A percentile compares a stretch with the other conserved stretches of the same genome.
These are phyloP conservation scores for Chaitophorus viminalis DNA, from an alignment of 2,888 invertebrate genomes.

Conservation along the genomic window DNA sequence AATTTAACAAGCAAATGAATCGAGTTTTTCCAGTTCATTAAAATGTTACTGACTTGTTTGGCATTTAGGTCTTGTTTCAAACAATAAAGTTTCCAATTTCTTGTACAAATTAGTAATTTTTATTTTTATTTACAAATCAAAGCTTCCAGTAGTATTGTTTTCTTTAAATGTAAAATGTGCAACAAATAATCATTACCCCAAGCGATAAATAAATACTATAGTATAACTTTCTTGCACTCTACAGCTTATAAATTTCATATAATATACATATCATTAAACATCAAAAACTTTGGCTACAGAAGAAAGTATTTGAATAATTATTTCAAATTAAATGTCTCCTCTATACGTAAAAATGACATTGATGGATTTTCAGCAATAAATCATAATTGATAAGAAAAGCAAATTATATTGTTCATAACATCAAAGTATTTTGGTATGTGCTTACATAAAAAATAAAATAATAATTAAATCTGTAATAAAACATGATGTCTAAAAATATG, in stretches of 20 bases:
- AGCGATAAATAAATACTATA: background rate
- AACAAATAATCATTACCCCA: background rate
- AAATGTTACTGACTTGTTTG: constrained; percentile 41
- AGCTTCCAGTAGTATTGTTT: background rate
- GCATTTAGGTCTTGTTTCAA: constrained; percentile 14
- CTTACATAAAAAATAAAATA: too few relatives aligned
- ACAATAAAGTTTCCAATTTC: constrained; percentile 41
- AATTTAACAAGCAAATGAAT: constrained; percentile 29
- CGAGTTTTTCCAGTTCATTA: constrained; percentile 22
- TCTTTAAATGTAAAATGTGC: background rate
- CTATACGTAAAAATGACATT: background rate
- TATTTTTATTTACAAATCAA: constrained; percentile 17
- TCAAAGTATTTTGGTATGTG: too few relatives aligned
- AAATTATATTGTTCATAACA: background rate
- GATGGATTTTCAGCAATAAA: background rate
- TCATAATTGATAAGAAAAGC: background rate
- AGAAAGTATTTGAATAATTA: background rate
- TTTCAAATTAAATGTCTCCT: background rate
- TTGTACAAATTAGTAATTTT: background rate
- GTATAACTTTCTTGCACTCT: background rate
- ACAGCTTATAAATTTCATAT: background rate
- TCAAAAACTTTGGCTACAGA: background rate
- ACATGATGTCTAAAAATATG: background rate
- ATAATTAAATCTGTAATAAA: background rate
- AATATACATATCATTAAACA: background rate